Evolutionary conservation across 2,888 invertebrate species (phyloP), one percentile per base, ranked within the genome.

Genomic region (Seira musarum): DNA sequence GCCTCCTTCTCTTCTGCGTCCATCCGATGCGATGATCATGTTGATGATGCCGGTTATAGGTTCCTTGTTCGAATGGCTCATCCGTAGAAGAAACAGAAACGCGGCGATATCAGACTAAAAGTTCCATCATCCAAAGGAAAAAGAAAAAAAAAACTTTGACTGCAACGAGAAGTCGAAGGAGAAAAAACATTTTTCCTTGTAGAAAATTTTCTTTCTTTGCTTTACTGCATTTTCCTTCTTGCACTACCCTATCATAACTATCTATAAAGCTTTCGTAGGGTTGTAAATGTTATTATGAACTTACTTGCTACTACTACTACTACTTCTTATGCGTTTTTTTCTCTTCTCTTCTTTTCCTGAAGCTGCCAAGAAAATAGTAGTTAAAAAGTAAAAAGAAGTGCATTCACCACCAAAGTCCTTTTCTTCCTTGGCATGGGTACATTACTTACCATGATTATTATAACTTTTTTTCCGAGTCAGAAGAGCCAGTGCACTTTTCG

Each of bases 181-280:
- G n/a, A 74, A 80, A 76, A 79, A 80, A 80, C 74, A 80, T 74
- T 74, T 80, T 74, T 80, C 74, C 74, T 74, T 2, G 30, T 30
- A 30, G 30, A 30, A 30, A 30, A 30, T 30, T 30, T 30, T 30
- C 30, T 30, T 30, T 30, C 30, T 30, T 30, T 30, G 30, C 30
- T 30, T 30, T 30, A 30, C 30, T 30, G 30, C 30, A 30, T 30
- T 30, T 30, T 30, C 30, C 30, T 30, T 30, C 30, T 30, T 30
- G 30, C 30, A 30, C 30, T 30, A 30, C 30, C 30, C 30, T 30
- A 30, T 30, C 30, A 30, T 30, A 30, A 30, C 30, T 30, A 30
- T 30, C 2, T 30, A 30, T 30, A 30, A 30, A 30, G 30, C 30
- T 30, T 30, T 30, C 30, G 2, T 30, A 30, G 30, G 30, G 30